phyloP scores from a whole-genome alignment of 2,113 vertebrate species.

The Piaya cayana region DNA sequence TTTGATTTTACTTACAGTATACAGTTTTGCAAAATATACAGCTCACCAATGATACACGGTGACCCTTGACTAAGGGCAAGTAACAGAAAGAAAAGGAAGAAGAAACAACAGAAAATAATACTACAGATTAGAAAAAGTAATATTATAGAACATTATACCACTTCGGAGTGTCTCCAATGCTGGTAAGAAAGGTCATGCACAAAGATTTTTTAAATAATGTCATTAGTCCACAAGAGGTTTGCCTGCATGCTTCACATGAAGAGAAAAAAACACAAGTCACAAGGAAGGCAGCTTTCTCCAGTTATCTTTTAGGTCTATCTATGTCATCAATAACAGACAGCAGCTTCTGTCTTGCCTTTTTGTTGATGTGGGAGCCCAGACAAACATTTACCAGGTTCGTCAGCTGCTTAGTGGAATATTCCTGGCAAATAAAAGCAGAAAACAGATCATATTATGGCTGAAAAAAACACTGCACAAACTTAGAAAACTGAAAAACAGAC shows the following conservation, averaged over 20 bases:
- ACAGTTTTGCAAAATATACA: conserved; percentile 63
- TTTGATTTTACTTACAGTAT: conserved; percentile 45
- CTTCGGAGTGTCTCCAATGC: conserved; percentile 8
- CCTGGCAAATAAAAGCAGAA: conserved; percentile 78
- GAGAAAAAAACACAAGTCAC: neutral
- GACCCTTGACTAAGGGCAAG: conserved; percentile 24
- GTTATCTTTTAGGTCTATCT: conserved; percentile 96
- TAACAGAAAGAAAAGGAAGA: neutral
- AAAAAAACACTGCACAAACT: neutral
- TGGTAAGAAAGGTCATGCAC: conserved; percentile 59
- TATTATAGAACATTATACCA: conserved; percentile 23
- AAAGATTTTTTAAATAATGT: conserved; percentile 1
- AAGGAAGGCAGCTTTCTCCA: neutral
- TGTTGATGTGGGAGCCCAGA: conserved; percentile 97
- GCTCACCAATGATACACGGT: conserved; percentile 27
- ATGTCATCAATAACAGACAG: conserved; percentile 94
- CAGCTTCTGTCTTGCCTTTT: conserved; percentile 96
- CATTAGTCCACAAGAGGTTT: conserved; percentile 17
- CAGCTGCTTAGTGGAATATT: conserved; percentile 97
- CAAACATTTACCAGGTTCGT: conserved; percentile 97
- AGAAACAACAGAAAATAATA: neutral
- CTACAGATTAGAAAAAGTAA: conserved; percentile 29
- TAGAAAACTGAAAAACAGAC: accelerated
- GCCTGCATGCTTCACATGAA: conserved; percentile 1
- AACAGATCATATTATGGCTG: conserved; percentile 8